phyloP scores from a whole-genome alignment of 1,140 invertebrate species.

The Drosophila teissieri region DNA sequence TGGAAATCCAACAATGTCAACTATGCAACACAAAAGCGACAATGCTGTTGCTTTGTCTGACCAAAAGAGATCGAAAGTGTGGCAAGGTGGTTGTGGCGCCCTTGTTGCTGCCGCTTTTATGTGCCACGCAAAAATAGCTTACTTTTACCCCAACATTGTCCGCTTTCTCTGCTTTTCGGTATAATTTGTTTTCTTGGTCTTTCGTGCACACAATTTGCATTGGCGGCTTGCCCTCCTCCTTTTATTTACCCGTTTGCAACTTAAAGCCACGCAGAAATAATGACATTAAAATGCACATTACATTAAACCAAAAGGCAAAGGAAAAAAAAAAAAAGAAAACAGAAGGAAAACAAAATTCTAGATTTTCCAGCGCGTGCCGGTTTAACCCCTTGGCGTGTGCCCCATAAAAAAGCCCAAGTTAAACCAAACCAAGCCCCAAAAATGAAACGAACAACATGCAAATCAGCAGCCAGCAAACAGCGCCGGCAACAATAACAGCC shows the following conservation, averaged over 20 bases:
- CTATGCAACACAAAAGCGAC: constrained; percentile 82
- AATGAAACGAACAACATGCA: constrained; percentile 61
- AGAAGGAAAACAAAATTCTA: constrained; percentile 34
- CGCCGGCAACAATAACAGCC: constrained; percentile 36
- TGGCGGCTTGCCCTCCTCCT: background rate
- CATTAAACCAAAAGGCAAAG: constrained; percentile 45
- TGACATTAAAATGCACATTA: constrained; percentile 77
- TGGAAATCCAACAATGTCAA: constrained; percentile 81
- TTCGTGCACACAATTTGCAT: constrained; percentile 35
- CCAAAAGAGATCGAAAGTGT: constrained; percentile 41
- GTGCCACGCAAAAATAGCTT: constrained; percentile 36
- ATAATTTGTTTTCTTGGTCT: constrained; percentile 48
- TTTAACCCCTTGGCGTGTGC: constrained; percentile 76
- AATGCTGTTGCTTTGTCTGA: constrained; percentile 77
- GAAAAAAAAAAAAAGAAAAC: background rate
- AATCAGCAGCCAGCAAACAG: constrained; percentile 44
- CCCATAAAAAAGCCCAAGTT: constrained; percentile 30
- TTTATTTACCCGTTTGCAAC: constrained; percentile 13
- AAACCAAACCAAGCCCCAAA: constrained; percentile 47
- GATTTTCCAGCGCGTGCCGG: constrained; percentile 65
- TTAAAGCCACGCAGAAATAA: constrained; percentile 55
- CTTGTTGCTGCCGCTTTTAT: constrained; percentile 41
- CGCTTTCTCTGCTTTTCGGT: constrained; percentile 19
- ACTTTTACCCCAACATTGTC: constrained; percentile 42
- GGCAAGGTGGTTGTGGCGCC: constrained; percentile 31